Evolutionary conservation across 2,888 invertebrate genomes (phyloP).

Genomic region (Leucophora obtusa): DNA sequence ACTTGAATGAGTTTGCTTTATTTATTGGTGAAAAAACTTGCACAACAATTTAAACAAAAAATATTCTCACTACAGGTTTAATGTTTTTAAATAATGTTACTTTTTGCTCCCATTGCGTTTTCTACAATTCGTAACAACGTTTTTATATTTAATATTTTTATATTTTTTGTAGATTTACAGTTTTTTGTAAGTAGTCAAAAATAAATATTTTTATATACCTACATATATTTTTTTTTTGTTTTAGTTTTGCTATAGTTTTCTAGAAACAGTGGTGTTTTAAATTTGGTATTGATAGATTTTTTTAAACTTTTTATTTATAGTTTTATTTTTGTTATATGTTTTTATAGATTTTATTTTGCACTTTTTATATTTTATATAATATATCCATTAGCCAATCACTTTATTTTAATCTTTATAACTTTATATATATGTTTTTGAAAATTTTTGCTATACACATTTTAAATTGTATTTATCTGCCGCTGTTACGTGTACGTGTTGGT

Average conservation of each 20-base stretch:
- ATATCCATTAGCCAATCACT: slow-evolving; percentile 1
- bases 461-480: too few species aligned
- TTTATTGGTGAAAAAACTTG: neutral
- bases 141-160: neutral
- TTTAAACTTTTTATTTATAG: neutral
- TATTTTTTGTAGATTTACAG: neutral
- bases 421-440: too few species aligned
- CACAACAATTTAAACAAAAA: neutral
- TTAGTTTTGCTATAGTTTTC: neutral
- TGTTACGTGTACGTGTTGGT: too few species aligned
- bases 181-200: neutral
- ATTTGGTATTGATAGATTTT: neutral
- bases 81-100: neutral
- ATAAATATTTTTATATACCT: neutral
- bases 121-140: neutral
- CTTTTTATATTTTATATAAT: neutral
- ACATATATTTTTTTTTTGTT: too few species aligned
- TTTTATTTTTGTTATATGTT: neutral
- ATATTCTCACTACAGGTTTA: neutral
- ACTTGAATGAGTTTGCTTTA: neutral
- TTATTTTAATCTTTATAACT: neutral
- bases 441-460: too few species aligned
- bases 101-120: neutral
- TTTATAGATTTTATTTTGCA: neutral
- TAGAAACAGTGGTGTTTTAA: neutral